Base-by-base conservation (phyloP, 2,888 invertebrate species). In the Orthosia incerta region DNA sequence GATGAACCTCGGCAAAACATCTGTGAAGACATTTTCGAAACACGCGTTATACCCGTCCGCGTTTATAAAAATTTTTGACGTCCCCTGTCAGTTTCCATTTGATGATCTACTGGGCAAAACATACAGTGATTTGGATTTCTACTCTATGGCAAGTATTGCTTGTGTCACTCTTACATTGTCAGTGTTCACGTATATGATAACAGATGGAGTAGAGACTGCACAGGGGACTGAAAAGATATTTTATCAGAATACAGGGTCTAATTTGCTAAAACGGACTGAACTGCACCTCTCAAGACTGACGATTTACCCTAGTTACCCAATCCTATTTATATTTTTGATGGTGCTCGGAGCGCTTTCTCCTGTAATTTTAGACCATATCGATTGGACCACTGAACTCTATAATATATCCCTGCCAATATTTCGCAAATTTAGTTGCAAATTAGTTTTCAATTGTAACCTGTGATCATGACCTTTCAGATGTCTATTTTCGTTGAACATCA, bases 231-330 rank as follows among this genome's bases (percentile, higher is more conserved):
- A 53, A 50, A 61, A 62, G 1, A 69, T 59, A 64, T 76, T 75
- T 69, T 79, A 72, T 75, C 68, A 74, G 39, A 69, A 79, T 79
- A 86, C 86, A 86, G 86, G 85, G 86, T 79, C 79, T 79, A 79
- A 76, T 82, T 82, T 84, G 70, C 73, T 76, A 78, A 79, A 72
- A 85, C 71, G 85, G 88, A 87, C 82, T 85, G 87, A 87, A 72
- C 77, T 83, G 74, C 73, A 87, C 82, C 84, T 86, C 72, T 89
- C 88, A 89, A 94, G 94, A 94, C 95, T 95, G 95, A 94, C 89
- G 89, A 91, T 92, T 90, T 91, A 91, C 88, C 89, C 85, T 91
- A 90, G 83, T 85, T 88, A 81, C 76, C 80, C 78, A 61, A 71
- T 73, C 81, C 80, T 83, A 78, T 72, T 79, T 84, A 82, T 87